Evolutionary conservation across 2,113 vertebrate species (phyloP).

Genomic region (Heterochromis multidens): DNA sequence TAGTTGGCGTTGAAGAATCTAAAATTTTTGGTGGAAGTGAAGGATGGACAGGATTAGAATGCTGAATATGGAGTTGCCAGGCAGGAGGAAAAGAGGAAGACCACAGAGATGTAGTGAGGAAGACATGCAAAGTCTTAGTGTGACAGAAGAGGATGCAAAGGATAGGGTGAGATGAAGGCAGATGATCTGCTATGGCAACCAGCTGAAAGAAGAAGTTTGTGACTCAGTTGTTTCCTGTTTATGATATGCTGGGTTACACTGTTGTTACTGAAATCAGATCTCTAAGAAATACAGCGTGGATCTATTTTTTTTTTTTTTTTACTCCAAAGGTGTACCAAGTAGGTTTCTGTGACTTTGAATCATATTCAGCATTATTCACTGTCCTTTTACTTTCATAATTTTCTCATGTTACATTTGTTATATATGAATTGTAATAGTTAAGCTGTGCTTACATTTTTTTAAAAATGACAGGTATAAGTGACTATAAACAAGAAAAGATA

Average conservation of each 20-base stretch:
- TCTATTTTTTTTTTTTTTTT: no score
- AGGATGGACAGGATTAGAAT: no score
- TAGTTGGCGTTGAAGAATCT: no score
- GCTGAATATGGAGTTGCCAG: no score
- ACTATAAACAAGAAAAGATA: neutral
- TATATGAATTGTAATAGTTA: neutral
- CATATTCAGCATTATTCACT: neutral
- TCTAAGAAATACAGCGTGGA: no score
- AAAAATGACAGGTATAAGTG: neutral
- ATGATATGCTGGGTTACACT: neutral
- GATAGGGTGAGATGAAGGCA: neutral
- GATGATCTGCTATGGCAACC: neutral
- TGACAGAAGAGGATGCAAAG: neutral
- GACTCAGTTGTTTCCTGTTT: neutral
- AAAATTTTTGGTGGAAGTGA: no score
- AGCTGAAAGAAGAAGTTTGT: neutral
- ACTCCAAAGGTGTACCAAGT: neutral
- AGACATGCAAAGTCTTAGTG: neutral
- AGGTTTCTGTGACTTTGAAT: neutral
- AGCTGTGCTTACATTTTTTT: neutral
- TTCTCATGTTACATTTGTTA: neutral
- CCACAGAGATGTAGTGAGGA: neutral
- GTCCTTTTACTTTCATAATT: neutral
- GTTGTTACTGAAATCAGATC: neutral
- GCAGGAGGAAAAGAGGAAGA: neutral